Evolutionary conservation across 2,113 vertebrate genomes (phyloP).

Genomic region (Antechinus stuartii): DNA sequence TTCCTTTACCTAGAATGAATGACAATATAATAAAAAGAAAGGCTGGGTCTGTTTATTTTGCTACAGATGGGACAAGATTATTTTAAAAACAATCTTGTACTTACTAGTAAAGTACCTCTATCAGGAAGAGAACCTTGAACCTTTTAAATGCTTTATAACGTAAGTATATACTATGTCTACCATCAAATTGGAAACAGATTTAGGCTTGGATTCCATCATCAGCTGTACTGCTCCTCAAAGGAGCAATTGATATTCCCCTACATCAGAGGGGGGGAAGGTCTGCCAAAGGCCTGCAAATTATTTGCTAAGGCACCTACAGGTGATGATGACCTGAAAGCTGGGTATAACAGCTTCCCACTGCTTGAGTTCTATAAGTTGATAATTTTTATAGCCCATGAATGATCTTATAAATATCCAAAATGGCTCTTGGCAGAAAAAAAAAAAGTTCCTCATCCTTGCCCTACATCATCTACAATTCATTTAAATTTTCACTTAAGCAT

Average conservation of each 20-base stretch:
- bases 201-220: not conserved
- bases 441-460: too few relatives aligned
- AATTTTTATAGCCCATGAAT: too few relatives aligned
- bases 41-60: not conserved
- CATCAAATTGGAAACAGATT: not conserved
- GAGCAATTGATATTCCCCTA: not conserved
- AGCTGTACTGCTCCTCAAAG: accelerated
- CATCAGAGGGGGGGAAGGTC: not conserved
- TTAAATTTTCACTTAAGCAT: too few relatives aligned
- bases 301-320: too few relatives aligned
- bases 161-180: not conserved
- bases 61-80: not conserved
- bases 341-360: too few relatives aligned
- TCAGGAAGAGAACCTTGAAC: not conserved
- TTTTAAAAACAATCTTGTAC: constrained; percentile 1
- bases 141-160: not conserved
- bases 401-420: too few relatives aligned
- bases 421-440: too few relatives aligned
- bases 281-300: too few relatives aligned
- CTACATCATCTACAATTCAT: not conserved
- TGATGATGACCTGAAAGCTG: too few relatives aligned
- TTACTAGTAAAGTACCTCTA: not conserved
- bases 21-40: not conserved
- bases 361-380: too few relatives aligned
- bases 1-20: not conserved